phyloP scores from a whole-genome alignment of 2,797 vertebrate species.

The Sorex maritimensis region DNA sequence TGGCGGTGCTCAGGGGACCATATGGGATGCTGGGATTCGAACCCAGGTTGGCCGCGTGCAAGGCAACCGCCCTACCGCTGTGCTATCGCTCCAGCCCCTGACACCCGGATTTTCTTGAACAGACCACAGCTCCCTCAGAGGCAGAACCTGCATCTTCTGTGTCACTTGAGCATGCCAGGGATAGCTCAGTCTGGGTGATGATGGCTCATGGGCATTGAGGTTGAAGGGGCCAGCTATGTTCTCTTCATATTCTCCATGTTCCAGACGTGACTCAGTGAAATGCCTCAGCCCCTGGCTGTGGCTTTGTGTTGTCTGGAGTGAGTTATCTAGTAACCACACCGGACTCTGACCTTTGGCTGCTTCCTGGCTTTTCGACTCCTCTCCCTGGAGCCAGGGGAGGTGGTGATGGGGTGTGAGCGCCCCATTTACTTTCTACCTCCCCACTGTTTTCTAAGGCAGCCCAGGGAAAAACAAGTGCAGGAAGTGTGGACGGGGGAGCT shows the following conservation, averaged over 20 bases:
- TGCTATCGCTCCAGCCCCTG: too few species aligned
- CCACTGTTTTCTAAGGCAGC: not conserved
- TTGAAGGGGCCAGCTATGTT: not conserved
- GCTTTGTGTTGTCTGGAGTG: constrained; percentile 53
- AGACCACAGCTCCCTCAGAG: not conserved
- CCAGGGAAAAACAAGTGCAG: not conserved
- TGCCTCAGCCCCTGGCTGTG: not conserved
- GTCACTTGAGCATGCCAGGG: not conserved
- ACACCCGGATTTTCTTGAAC: not conserved
- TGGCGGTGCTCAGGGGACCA: too few species aligned
- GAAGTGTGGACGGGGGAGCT: not conserved
- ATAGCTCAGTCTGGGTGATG: too few species aligned
- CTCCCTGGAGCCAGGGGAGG: constrained; percentile 19
- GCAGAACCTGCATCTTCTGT: constrained; percentile 15
- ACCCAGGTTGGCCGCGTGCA: too few species aligned
- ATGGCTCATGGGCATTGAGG: too few species aligned
- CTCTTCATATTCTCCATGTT: not conserved
- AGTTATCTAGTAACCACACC: constrained; percentile 79
- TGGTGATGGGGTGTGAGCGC: not conserved
- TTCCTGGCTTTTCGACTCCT: constrained; percentile 42
- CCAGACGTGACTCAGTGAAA: not conserved
- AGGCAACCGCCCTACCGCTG: too few species aligned
- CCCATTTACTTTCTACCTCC: not conserved
- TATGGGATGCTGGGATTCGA: too few species aligned
- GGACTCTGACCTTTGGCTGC: constrained; percentile 78